Conservation (phyloP, 1,140 invertebrate species). For the Hycleus phaleratus region DNA sequence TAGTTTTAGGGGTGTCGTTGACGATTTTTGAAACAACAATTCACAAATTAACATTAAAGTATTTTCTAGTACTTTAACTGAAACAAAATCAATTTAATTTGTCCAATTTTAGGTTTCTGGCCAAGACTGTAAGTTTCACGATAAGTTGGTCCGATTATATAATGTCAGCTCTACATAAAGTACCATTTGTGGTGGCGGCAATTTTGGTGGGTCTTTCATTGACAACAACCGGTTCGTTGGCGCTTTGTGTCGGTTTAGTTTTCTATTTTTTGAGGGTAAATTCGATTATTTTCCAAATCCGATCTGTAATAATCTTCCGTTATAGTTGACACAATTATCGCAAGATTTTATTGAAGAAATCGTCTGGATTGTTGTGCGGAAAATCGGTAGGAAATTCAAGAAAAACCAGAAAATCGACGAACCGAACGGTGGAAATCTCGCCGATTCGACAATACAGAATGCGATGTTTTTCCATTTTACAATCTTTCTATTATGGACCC, state of each 20-base stretch:
- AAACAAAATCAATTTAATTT: no score
- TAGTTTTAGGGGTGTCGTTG: conserved; percentile 43
- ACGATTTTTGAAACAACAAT: conserved; percentile 51
- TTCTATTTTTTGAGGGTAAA: conserved; percentile 52
- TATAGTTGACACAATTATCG: conserved; percentile 60
- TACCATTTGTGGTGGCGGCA: conserved; percentile 45
- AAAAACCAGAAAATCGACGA: not conserved
- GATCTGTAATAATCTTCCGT: not conserved
- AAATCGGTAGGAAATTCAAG: conserved; percentile 40
- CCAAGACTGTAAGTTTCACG: conserved; percentile 45
- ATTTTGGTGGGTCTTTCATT: conserved; percentile 44
- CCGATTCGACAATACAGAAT: conserved; percentile 22
- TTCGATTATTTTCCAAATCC: conserved; percentile 7
- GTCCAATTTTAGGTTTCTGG: conserved; percentile 43
- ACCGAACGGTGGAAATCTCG: not conserved
- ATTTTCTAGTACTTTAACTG: conserved; percentile 13
- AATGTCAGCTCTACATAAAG: conserved; percentile 44
- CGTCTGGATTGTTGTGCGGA: conserved; percentile 47
- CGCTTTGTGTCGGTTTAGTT: conserved; percentile 43
- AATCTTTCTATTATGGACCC: conserved; percentile 50
- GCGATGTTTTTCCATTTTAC: conserved; percentile 53
- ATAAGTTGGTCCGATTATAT: conserved; percentile 48
- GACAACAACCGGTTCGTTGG: conserved; percentile 49
- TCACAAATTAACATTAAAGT: conserved; percentile 50
- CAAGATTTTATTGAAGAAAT: conserved; percentile 66